Base-by-base conservation (phyloP, 35 echinoderm and acorn worm genomes). In the Lytechinus pictus region DNA sequence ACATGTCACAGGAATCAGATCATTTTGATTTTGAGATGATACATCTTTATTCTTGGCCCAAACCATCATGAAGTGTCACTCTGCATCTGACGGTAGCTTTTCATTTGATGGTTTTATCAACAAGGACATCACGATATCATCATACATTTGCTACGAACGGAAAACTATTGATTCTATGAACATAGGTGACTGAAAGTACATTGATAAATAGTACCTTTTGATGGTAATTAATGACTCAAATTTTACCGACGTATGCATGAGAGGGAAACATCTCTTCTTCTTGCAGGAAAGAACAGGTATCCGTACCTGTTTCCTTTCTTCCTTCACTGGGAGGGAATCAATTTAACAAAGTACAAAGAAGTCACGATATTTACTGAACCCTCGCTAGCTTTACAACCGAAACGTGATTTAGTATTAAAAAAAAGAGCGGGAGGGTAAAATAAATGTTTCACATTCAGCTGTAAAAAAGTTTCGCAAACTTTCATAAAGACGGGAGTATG, bases 221-320 rank as follows among this genome's bases (percentile, higher is more conserved):
- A 79, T n/a, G 66, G 66, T 79, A 24, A 79, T 79, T 79, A 79
- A 79, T 79, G 66, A 79, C 66, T 79, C 66, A 79, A 79, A 79
- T 24, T 79, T 24, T 79, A 24, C 19, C 66, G n/a, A 79, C 66
- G n/a, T 79, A 44, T 44, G 33, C 33, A 44, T 79, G 66, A 79
- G n/a, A 24, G n/a, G 66, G 66, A 24, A 79, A 57, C 19, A 79
- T 24, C 66, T 8, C 66, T 79, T 72, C 61, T 21, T n/a, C 19
- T 79, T 79, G 16, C 66, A 79, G 66, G 66, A 79, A 79, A 79
- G 66, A 79, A 79, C 66, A 79, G 66, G 66, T 79, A 79, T 79
- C 66, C 66, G 66, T 24, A 6, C 2, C 21, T 24, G 66, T 24
- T 79, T 79, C 66, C 66, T 79, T 24, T 79, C 66, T n/a, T 79